Conservation (phyloP, 2,888 invertebrate genomes). For the Trachelus troglodyta region DNA sequence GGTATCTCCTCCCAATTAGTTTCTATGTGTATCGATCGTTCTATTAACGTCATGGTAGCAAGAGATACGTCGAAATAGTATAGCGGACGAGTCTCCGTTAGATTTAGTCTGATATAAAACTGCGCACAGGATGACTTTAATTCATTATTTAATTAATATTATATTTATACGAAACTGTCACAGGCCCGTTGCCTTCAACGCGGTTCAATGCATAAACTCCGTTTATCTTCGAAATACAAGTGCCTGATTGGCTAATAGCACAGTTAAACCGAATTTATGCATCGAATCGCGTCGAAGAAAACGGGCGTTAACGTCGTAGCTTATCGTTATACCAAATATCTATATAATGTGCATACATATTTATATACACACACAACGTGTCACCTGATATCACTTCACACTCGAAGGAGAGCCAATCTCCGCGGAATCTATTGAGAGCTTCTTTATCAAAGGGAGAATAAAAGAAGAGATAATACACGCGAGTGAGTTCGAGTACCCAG, state of each 20-base stretch:
- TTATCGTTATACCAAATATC: background rate
- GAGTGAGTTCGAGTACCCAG: background rate
- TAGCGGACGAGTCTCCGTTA: background rate
- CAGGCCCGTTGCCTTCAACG: too few species aligned
- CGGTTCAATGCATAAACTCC: too few species aligned
- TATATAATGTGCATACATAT: background rate
- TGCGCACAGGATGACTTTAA: background rate
- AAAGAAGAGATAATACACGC: background rate
- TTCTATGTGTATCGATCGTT: background rate
- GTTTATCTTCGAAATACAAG: too few species aligned
- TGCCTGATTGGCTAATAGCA: too few species aligned
- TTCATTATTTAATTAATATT: background rate
- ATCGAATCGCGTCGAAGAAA: too few species aligned
- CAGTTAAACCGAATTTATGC: too few species aligned
- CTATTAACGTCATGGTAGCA: background rate
- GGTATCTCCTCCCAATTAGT: background rate
- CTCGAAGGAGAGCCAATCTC: background rate
- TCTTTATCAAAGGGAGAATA: background rate
- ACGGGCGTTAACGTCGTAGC: background rate
- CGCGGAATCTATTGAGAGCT: background rate
- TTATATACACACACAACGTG: background rate
- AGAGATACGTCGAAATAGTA: background rate
- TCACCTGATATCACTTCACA: background rate
- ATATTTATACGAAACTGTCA: background rate
- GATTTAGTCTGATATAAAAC: background rate